Conservation (phyloP, 2,888 invertebrate species). For the Callimorpha dominula region DNA sequence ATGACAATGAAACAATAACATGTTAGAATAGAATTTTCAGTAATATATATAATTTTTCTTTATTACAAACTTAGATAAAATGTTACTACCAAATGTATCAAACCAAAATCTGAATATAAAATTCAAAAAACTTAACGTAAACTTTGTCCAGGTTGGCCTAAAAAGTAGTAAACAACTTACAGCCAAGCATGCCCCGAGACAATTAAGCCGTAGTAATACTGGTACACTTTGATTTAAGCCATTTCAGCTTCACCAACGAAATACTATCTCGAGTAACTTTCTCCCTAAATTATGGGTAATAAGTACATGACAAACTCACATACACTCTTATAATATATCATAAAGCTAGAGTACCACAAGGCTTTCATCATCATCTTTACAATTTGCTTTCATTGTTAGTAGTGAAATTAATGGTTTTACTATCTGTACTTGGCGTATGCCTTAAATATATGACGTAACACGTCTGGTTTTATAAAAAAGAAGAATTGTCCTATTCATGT, state of each 20-base stretch:
- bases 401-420: not conserved
- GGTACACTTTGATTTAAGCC: conserved; percentile 26
- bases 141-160: conserved; percentile 26
- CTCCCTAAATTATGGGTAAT: not conserved
- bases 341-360: not conserved
- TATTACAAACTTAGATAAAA: too few relatives aligned
- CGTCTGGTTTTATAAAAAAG: not conserved
- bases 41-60: too few relatives aligned
- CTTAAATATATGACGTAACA: not conserved
- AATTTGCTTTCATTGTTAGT: conserved; percentile 13
- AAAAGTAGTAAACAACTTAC: conserved; percentile 7
- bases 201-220: conserved; percentile 29
- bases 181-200: conserved; percentile 19
- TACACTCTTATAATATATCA: not conserved
- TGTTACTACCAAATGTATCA: too few relatives aligned
- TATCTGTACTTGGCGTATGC: not conserved
- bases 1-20: too few relatives aligned
- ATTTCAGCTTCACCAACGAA: conserved; percentile 13
- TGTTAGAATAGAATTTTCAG: too few relatives aligned
- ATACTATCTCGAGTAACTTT: not conserved
- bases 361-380: conserved; percentile 7
- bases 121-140: too few relatives aligned
- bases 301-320: not conserved
- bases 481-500: not conserved
- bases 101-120: too few relatives aligned